Base-by-base conservation (phyloP, 1,140 invertebrate species). In the Daktulosphaira vitifoliae region DNA sequence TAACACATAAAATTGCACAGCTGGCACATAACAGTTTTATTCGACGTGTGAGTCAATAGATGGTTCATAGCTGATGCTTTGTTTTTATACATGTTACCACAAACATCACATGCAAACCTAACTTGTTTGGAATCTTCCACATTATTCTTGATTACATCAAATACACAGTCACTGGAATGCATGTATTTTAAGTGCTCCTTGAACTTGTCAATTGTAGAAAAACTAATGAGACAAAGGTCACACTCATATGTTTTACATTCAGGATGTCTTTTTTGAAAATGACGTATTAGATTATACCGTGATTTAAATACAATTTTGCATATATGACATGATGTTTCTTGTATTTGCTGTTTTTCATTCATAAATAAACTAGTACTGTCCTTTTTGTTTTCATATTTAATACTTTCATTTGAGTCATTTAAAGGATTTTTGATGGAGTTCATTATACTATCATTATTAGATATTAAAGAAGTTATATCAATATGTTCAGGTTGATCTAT, bases 161-260 rank as follows among this genome's bases (percentile, higher is more conserved):
- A 26, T 2, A 15, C 29, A 33, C 6, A 2, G 7, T 23, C 13
- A 23, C 39, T 6, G 49, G 52, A 56, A 22, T 59, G 53, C n/a
- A 59, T 37, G 6, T 38, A 15, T 3, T 49, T 29, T 3, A 66
- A 11, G 13, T 66, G 66, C 5, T 49, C 20, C 4, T 49, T 42
- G 18, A 66, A 56, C 18, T 50, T 68, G 18, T 68, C 68, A 64
- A 78, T 79, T 49, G 78, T 74, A 62, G 78, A 76, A 66, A 82
- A 82, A 0, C 72, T 74, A 69, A 81, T 79, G 2, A 79, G 80
- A 73, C 86, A 87, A 70, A 73, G 13, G 1, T 72, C 67, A 49
- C 74, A 75, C 20, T 39, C 23, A 62, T 71, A 72, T 46, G 39
- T 54, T 13, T 62, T 62, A 25, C n/a, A 62, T 25, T 62, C 56